Conservation (phyloP, 2,113 vertebrate genomes). For the Melanotaenia duboulayi region DNA sequence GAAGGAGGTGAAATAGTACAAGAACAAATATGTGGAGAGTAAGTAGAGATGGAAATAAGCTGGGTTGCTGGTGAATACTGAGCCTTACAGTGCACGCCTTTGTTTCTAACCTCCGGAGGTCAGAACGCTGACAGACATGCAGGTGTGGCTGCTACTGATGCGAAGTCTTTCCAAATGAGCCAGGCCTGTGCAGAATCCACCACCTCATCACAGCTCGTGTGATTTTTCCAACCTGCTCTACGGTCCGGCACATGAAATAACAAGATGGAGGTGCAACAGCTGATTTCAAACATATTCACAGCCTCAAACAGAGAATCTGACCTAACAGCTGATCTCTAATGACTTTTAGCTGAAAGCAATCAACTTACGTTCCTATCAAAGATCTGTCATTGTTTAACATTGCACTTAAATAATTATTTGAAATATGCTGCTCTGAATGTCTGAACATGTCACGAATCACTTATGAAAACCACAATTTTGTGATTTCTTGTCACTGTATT, state of each 20-base stretch:
- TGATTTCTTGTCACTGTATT: too few species aligned
- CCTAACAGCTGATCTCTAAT: not conserved
- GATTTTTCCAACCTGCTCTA: not conserved
- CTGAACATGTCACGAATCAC: not conserved
- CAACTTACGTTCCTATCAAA: too few species aligned
- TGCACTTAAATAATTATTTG: not conserved
- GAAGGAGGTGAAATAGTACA: constrained; percentile 16
- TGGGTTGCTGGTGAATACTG: constrained; percentile 64
- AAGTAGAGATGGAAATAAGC: constrained; percentile 19
- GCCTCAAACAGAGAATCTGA: not conserved
- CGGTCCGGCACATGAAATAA: not conserved
- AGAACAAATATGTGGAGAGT: constrained; percentile 27
- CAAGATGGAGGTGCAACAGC: not conserved
- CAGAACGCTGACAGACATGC: constrained; percentile 65
- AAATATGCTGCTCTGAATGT: not conserved
- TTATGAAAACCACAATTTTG: not conserved
- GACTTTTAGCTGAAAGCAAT: too few species aligned
- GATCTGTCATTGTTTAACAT: too few species aligned
- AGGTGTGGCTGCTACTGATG: constrained; percentile 35
- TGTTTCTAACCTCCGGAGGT: constrained; percentile 40
- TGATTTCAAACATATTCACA: not conserved
- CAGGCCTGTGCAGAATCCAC: not conserved
- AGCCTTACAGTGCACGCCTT: constrained; percentile 62
- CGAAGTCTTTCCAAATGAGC: constrained; percentile 7
- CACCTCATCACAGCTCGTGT: not conserved